Evolutionary conservation across 2,797 vertebrate genomes (phyloP), one percentile per base, ranked within the genome.

Genomic region (Discoglossus pictus): DNA sequence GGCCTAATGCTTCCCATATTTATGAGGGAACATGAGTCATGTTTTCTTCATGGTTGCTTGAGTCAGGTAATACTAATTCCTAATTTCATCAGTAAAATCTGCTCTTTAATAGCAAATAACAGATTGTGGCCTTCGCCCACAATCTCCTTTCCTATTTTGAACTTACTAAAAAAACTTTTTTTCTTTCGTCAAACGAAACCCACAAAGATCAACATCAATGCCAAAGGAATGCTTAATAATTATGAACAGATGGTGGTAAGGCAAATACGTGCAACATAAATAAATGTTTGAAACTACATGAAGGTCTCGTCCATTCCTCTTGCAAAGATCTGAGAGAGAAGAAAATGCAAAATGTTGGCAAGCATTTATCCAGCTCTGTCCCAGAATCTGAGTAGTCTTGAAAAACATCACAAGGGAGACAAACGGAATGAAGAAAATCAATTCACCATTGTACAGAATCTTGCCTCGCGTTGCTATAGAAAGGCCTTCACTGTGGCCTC

Each of bases 191-290:
- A 60, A 59, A 68, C 46, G 24, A 15, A 60, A 42, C 55, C 55
- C 39, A 18, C 56, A 68, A 68, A 68, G 47, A 68, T 68, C 56
- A 60, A 67, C 54, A 60, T 59, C 55, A 52, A 60, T 7, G 65
- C 65, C 55, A 68, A 61, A 68, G 56, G 65, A 68, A 68, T 68
- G 65, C 39, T 61, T 61, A 68, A 60, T 68, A 61, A 68, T 61
- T 43, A 31, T 60, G 59, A 68, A 59, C 65, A 68, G 65, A 68
- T 61, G 65, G 46, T 18, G 27, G 25, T 10, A 35, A 61, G 39
- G 48, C 47, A 60, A 36, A 59, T 24, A 60, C 46, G 23, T 17
- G 13, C 17, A 60, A 44, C 56, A 46, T 40, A 59, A 56, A 39
- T 47, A 55, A 43, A 59, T 21, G 55, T 38, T 23, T 35, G 21